Evolutionary conservation across 2,888 invertebrate genomes (phyloP).

Genomic region (Ceratothoa steindachneri): DNA sequence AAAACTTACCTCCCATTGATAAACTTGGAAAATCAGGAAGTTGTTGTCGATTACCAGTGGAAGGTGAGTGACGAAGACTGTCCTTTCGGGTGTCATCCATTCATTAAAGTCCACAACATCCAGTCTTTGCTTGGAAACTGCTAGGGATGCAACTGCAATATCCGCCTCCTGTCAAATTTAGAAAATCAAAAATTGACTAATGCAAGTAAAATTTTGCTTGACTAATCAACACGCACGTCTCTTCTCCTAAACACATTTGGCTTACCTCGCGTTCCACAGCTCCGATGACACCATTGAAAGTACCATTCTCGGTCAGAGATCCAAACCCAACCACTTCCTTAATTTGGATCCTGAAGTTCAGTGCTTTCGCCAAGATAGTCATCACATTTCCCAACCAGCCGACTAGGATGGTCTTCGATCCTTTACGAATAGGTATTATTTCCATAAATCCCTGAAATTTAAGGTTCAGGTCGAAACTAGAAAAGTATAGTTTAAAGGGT

Average conservation of each 20-base stretch:
- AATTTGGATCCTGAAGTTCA: background rate
- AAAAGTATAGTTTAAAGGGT: no score
- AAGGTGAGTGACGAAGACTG: background rate
- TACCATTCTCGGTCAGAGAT: constrained; percentile 29
- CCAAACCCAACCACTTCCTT: background rate
- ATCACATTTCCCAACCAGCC: background rate
- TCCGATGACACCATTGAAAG: constrained; percentile 42
- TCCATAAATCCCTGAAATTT: background rate
- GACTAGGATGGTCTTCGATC: background rate
- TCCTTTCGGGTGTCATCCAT: background rate
- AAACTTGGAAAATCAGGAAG: background rate
- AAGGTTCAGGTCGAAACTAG: no score
- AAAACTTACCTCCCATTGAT: background rate
- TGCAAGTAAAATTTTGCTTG: no score
- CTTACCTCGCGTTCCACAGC: constrained; percentile 38
- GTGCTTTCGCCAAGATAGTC: background rate
- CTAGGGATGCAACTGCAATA: background rate
- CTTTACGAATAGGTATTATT: background rate
- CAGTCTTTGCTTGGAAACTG: background rate
- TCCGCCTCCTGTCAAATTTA: background rate
- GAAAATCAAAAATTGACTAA: no score
- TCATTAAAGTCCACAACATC: background rate
- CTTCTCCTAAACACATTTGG: no score
- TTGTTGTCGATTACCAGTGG: background rate
- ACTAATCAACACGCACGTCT: no score